A percentile compares a stretch with the other conserved stretches of the same genome.
Evolutionary conservation across 2,113 vertebrate genomes (phyloP).

Genomic region (Nyctibius bracteatus): DNA sequence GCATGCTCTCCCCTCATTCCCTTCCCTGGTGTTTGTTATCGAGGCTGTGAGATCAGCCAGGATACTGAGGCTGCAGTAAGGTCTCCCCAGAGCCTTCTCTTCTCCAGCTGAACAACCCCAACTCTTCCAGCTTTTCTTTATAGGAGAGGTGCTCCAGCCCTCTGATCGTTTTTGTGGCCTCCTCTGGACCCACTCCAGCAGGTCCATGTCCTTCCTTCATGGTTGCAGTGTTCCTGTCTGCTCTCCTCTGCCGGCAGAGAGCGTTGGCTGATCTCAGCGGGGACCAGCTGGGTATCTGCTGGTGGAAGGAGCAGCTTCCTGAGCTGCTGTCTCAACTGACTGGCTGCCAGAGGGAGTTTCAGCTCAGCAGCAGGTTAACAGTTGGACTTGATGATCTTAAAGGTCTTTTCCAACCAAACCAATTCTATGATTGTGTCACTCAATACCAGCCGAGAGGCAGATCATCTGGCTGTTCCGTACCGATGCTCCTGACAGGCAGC

Average conservation of each 20-base stretch:
- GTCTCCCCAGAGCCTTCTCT: no score
- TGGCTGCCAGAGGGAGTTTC: neutral
- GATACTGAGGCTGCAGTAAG: no score
- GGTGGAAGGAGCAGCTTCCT: neutral
- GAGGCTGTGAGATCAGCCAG: rapidly evolving
- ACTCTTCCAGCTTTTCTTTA: no score
- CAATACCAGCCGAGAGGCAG: rapidly evolving
- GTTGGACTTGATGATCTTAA: no score
- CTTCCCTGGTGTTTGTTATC: no score
- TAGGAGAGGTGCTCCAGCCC: no score
- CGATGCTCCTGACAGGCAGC: neutral
- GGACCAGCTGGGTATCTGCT: neutral
- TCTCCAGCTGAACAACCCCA: no score
- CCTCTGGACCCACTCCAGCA: no score
- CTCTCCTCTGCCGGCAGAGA: neutral
- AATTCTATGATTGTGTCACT: no score
- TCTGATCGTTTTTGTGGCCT: no score
- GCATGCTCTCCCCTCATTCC: neutral
- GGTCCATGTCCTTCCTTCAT: no score
- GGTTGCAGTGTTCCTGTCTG: neutral
- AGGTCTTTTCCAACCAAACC: no score
- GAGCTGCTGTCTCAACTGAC: neutral
- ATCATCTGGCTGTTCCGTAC: neutral
- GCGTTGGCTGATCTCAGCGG: neutral
- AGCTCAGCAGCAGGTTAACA: neutral